Conservation (phyloP, 2,888 invertebrate genomes). For the Neria commutata region DNA sequence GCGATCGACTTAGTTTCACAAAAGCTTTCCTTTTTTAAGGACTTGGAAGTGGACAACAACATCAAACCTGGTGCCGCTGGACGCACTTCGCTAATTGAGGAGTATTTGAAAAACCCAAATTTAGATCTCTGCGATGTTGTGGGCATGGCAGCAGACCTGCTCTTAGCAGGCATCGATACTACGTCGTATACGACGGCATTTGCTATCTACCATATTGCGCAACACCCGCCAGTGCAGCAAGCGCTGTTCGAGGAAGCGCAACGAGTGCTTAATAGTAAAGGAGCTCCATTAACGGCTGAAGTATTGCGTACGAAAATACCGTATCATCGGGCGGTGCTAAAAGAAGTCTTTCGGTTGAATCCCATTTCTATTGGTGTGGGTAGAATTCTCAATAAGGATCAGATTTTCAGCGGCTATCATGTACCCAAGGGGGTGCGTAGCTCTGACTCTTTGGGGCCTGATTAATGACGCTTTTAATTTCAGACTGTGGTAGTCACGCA, state of each 20-base stretch:
- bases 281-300: constrained; percentile 66
- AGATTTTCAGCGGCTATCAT: constrained; percentile 73
- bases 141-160: constrained; percentile 82
- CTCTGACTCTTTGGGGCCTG: background rate
- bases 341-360: constrained; percentile 81
- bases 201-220: constrained; percentile 78
- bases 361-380: constrained; percentile 87
- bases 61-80: background rate
- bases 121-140: constrained; percentile 79
- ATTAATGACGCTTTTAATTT: background rate
- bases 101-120: constrained; percentile 72
- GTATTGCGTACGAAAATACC: constrained; percentile 66
- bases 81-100: constrained; percentile 67
- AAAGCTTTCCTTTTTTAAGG: constrained; percentile 65
- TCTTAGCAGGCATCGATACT: constrained; percentile 87
- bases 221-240: constrained; percentile 72
- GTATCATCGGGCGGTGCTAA: constrained; percentile 80
- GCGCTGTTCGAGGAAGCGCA: constrained; percentile 70
- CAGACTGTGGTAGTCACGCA: constrained; percentile 82
- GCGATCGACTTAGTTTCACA: constrained; percentile 70
- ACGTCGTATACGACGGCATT: constrained; percentile 80
- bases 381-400: constrained; percentile 72
- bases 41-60: constrained; percentile 24
- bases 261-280: constrained; percentile 64
- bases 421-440: constrained; percentile 77